Evolutionary conservation across 2,113 vertebrate genomes (phyloP), one percentile per base, ranked within the genome.

Genomic region (Hassar affinis): DNA sequence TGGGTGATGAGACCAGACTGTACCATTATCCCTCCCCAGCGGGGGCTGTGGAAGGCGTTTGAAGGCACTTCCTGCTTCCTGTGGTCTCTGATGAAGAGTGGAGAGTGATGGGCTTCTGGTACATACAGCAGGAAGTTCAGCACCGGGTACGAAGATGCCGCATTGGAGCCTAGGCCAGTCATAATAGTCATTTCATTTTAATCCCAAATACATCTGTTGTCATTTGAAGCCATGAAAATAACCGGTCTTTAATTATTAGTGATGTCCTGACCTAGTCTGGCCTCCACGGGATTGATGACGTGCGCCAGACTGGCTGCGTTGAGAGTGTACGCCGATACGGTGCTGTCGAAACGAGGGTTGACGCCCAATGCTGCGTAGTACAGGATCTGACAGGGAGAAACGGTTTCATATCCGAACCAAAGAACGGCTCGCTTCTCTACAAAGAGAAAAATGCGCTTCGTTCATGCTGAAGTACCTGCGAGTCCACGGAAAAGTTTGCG

Each of bases 11-110:
- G 47, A 79, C 17, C 1, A 25, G 7, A 74, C 72, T 76, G 89
- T 92, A 99, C 98, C 97, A 99, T 97, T 87, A 99, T 99, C 68
- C 98, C 98, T 0, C 97, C 97, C 98, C 98, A 99, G 59, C 96
- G 96, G 15, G 98, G 97, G 79, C 97, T 99, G 89, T 99, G 97
- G 91, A 99, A 99, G 0, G 97, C 97, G 0, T 98, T 99, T 81
- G 95, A 95, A 20, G 92, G 84, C 81, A 97, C 96, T 22, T 92
- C 89, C 62, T 89, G 88, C 10, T 96, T 97, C 0, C 94, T 93
- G 88, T 92, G 94, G 91, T 96, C 96, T 78, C 94, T 94, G 89
- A 99, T 98, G 85, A 96, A 94, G 51, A 99, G 95, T 0, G 97
- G 97, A 2, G 96, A 95, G 80, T 97, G 97, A 10, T 94, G 93